Percentiles rank a stretch among this genome's conserved stretches.
Conservation (phyloP, 2,113 vertebrate species). For the Gobius niger region DNA sequence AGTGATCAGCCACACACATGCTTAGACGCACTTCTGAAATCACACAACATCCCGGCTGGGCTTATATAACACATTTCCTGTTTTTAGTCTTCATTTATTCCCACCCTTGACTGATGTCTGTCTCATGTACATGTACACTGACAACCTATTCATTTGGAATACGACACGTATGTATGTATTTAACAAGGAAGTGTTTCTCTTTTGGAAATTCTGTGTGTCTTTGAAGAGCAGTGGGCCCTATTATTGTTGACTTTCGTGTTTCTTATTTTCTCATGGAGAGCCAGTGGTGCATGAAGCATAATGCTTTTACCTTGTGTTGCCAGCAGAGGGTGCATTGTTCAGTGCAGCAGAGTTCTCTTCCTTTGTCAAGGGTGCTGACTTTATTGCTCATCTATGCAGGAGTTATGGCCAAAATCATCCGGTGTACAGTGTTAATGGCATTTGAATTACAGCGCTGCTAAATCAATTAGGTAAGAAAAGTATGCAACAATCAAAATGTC, state of each 20-base stretch:
- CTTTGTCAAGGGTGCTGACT: slow-evolving; percentile 56
- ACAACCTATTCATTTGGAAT: neutral
- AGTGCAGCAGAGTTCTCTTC: slow-evolving; percentile 29
- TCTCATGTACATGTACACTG: slow-evolving; percentile 9
- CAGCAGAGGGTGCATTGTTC: slow-evolving; percentile 66
- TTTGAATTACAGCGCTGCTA: slow-evolving; percentile 69
- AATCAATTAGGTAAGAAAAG: slow-evolving; percentile 68
- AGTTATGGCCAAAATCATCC: slow-evolving; percentile 66
- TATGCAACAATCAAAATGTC: slow-evolving; percentile 67
- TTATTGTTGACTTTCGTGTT: slow-evolving; percentile 50
- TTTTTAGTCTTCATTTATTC: slow-evolving; percentile 19
- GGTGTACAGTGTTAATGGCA: slow-evolving; percentile 63
- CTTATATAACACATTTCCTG: slow-evolving; percentile 6
- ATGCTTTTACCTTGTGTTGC: slow-evolving; percentile 28
- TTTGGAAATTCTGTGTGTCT: slow-evolving; percentile 35
- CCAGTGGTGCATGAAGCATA: neutral
- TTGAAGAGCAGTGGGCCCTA: slow-evolving; percentile 42
- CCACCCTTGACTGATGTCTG: slow-evolving; percentile 4
- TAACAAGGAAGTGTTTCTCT: slow-evolving; percentile 17
- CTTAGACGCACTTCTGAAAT: slow-evolving; percentile 20
- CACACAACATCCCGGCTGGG: neutral
- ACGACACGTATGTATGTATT: neutral
- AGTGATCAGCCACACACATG: slow-evolving; percentile 48
- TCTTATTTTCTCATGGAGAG: slow-evolving; percentile 32
- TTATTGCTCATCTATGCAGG: slow-evolving; percentile 49